A percentile compares a stretch with the other conserved stretches of the same genome.
Conservation (phyloP, 1,140 invertebrate species). For the Drosophila kurseongensis region DNA sequence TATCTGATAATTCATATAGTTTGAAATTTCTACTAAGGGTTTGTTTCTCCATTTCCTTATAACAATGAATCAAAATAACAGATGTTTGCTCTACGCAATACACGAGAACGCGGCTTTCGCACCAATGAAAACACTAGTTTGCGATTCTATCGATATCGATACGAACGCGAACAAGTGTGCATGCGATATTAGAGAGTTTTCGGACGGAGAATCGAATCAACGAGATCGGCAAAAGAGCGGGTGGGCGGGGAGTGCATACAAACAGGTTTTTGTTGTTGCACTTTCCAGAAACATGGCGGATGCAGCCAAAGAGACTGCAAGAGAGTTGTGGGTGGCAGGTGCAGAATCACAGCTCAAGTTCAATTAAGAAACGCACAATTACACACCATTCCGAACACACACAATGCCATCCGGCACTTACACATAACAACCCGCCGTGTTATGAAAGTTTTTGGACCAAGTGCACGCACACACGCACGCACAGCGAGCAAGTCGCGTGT, state of each 20-base stretch:
- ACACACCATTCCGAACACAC: constrained; percentile 12
- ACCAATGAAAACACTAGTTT: not conserved
- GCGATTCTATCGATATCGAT: not conserved
- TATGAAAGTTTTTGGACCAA: constrained; percentile 60
- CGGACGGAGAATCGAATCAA: not conserved
- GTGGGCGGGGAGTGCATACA: constrained; percentile 54
- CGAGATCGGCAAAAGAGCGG: constrained; percentile 1
- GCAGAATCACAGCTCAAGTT: constrained; percentile 45
- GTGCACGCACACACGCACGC: constrained; percentile 40
- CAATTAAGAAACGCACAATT: constrained; percentile 58
- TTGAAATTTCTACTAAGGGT: too few species aligned
- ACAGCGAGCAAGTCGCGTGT: constrained; percentile 9
- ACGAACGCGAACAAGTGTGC: not conserved
- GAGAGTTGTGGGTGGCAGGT: constrained; percentile 38
- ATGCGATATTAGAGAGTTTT: not conserved
- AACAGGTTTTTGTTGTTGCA: constrained; percentile 66
- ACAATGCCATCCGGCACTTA: constrained; percentile 27
- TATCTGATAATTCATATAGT: too few species aligned
- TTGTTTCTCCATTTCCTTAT: too few species aligned
- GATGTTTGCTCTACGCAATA: not conserved
- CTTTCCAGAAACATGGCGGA: constrained; percentile 71
- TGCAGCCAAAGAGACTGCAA: constrained; percentile 1
- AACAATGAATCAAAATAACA: not conserved
- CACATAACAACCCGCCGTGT: constrained; percentile 44
- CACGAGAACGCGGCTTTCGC: not conserved